Evolutionary conservation across 2,113 vertebrate species (phyloP).

Genomic region (Clarias batrachus): DNA sequence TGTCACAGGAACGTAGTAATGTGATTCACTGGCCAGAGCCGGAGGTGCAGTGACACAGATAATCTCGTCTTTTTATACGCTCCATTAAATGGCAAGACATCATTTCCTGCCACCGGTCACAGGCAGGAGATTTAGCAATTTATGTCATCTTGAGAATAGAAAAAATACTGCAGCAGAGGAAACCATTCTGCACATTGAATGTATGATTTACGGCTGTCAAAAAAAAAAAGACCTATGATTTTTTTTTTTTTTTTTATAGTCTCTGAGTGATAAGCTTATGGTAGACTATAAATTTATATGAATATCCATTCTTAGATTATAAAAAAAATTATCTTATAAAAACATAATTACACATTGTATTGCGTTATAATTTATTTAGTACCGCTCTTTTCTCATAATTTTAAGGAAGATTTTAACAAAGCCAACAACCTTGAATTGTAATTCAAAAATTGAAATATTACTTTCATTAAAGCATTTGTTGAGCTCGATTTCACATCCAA

Average conservation of each 20-base stretch:
- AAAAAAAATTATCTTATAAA: background rate
- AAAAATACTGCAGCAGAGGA: constrained; percentile 32
- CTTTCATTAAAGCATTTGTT: background rate
- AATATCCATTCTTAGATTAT: background rate
- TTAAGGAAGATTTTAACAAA: too few species aligned
- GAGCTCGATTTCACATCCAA: background rate
- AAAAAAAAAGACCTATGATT: background rate
- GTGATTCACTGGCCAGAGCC: constrained; percentile 42
- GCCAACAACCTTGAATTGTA: background rate
- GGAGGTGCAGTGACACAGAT: constrained; percentile 57
- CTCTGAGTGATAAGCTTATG: background rate
- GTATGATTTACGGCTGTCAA: constrained; percentile 3
- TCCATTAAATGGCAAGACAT: constrained; percentile 60
- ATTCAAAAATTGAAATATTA: too few species aligned
- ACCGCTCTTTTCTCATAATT: background rate
- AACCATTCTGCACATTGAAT: background rate
- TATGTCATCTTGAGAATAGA: constrained; percentile 45
- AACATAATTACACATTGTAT: background rate
- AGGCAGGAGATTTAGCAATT: constrained; percentile 53
- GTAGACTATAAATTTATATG: background rate
- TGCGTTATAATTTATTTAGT: background rate
- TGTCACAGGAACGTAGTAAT: constrained; percentile 37
- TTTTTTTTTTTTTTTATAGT: background rate
- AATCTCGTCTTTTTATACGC: constrained; percentile 60
- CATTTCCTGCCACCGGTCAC: constrained; percentile 48